A percentile compares a stretch with the other conserved stretches of the same genome.
phyloP scores from a whole-genome alignment of 2,888 invertebrate genomes.

The Biston betularia region DNA sequence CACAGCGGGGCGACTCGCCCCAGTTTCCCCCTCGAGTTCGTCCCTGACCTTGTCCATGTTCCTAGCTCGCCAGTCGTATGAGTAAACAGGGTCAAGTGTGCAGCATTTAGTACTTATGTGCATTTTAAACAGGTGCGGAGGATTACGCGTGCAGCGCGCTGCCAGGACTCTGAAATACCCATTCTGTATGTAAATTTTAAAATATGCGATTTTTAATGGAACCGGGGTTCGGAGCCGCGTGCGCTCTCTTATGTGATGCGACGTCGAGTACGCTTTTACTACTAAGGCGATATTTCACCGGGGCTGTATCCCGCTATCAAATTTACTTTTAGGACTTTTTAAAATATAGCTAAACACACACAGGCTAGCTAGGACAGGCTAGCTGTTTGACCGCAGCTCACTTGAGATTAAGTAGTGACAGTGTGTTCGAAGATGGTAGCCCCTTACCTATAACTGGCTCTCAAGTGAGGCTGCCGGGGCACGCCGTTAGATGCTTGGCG shows the following conservation, averaged over 20 bases:
- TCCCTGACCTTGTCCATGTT: background rate
- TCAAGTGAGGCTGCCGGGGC: no score
- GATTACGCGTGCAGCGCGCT: constrained; percentile 8
- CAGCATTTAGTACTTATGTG: constrained; percentile 14
- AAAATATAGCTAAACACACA: no score
- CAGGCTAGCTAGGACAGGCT: no score
- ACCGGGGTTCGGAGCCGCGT: background rate
- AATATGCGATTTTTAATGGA: constrained; percentile 6
- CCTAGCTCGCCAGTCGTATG: constrained; percentile 16
- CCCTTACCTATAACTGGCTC: no score
- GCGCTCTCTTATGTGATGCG: background rate
- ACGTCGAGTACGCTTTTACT: background rate
- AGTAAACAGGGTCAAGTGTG: constrained; percentile 18
- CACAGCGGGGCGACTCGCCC: background rate
- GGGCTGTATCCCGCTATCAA: no score
- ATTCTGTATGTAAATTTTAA: constrained; percentile 14
- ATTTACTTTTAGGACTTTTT: no score
- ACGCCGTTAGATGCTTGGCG: no score
- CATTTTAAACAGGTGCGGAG: constrained; percentile 23
- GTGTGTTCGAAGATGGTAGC: no score
- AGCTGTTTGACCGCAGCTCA: no score
- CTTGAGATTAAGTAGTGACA: no score
- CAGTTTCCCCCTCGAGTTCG: background rate
- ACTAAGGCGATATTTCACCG: background rate
- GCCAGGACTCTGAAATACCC: constrained; percentile 7